Conservation (phyloP, 2,888 invertebrate genomes). For the Griposia aprilina region DNA sequence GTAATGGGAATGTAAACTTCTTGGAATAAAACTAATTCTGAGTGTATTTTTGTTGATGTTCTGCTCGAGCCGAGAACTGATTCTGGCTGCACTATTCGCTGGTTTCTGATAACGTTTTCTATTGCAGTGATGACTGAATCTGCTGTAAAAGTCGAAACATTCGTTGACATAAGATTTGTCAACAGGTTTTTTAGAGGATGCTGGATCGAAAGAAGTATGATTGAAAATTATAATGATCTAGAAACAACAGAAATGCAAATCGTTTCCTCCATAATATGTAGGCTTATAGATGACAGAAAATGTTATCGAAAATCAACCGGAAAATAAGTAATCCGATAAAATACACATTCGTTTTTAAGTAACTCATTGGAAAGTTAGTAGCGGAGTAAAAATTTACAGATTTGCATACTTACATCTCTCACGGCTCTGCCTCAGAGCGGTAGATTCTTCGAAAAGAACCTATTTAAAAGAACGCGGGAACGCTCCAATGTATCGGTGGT, state of each 20-base stretch:
- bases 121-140: background rate
- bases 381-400: constrained; percentile 53
- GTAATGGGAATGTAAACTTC: constrained; percentile 14
- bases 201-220: no score
- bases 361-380: constrained; percentile 50
- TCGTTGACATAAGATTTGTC: background rate
- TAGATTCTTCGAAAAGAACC: constrained; percentile 79
- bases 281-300: background rate
- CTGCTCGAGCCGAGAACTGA: background rate
- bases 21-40: background rate
- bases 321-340: constrained; percentile 26
- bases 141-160: background rate
- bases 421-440: constrained; percentile 63
- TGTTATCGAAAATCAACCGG: background rate
- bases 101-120: background rate
- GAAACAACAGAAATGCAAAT: background rate
- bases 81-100: background rate
- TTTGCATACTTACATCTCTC: constrained; percentile 69
- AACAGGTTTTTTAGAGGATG: background rate
- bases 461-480: constrained; percentile 78
- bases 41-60: background rate
- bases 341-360: constrained; percentile 30
- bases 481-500: background rate
- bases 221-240: background rate
- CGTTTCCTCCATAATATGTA: background rate